A percentile compares a stretch with the other conserved stretches of the same genome.
These are phyloP conservation scores for Sclerurus mexicanus DNA, from an alignment of 2,113 vertebrate species.

Conservation along the genomic window DNA sequence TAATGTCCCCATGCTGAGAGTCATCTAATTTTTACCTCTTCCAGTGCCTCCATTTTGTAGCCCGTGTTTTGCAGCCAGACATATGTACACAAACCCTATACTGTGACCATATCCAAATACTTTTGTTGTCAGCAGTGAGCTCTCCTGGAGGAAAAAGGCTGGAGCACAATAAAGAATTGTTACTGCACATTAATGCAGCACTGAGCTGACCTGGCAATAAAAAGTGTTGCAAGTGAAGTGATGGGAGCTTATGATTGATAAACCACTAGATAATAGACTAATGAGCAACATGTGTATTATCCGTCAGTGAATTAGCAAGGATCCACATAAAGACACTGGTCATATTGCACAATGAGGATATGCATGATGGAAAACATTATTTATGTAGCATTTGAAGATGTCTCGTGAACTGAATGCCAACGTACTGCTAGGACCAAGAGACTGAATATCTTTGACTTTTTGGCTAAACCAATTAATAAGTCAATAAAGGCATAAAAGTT, in stretches of 20 bases:
- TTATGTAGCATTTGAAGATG: background rate
- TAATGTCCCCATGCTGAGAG: fast-evolving
- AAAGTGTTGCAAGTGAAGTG: background rate
- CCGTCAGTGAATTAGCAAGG: background rate
- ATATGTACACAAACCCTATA: background rate
- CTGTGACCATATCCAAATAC: background rate
- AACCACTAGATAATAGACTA: background rate
- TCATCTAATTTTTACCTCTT: background rate
- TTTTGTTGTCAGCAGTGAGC: background rate
- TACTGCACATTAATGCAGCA: background rate
- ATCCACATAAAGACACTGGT: background rate
- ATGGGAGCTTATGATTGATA: background rate
- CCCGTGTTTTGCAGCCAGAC: background rate
- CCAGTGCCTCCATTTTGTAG: background rate
- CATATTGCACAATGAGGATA: background rate
- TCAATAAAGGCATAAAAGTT: background rate
- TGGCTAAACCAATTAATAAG: background rate
- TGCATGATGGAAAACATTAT: background rate
- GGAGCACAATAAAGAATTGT: background rate
- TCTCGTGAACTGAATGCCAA: background rate
- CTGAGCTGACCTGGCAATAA: background rate
- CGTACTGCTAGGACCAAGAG: background rate
- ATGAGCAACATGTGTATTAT: background rate
- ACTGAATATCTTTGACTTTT: background rate
- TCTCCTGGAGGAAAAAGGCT: background rate